A percentile compares a stretch with the other conserved stretches of the same genome.
Conservation (phyloP, 92 coral and sea anemone species). For the Umimayanthus kanabou region DNA sequence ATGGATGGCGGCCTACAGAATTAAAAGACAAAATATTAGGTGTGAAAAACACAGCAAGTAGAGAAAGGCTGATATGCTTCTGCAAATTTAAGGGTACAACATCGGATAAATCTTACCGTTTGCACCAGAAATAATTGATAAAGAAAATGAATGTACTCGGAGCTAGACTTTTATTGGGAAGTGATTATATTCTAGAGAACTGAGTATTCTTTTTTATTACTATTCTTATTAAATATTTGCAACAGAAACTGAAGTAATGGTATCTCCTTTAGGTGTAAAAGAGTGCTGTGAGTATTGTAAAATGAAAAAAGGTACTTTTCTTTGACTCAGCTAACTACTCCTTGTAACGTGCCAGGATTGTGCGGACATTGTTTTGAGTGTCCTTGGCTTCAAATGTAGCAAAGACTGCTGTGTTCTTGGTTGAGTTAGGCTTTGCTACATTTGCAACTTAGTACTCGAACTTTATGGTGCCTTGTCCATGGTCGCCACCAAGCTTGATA, state of each 20-base stretch:
- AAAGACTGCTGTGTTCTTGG: constrained; percentile 41
- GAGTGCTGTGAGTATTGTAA: background rate
- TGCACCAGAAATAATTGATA: background rate
- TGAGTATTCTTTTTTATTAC: no score
- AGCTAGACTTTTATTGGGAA: background rate
- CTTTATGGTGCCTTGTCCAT: constrained; percentile 40
- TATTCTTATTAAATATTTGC: no score
- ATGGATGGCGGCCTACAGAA: constrained; percentile 28
- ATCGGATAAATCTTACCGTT: background rate
- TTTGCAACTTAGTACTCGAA: constrained; percentile 32
- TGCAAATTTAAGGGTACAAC: no score
- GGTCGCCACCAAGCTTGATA: constrained; percentile 39
- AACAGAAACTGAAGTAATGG: background rate
- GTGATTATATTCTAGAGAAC: background rate
- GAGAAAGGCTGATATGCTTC: no score
- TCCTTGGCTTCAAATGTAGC: constrained; percentile 41
- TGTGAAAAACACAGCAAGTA: no score
- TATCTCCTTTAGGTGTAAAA: background rate
- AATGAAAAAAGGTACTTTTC: background rate
- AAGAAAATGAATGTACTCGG: background rate
- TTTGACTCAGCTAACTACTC: constrained; percentile 24
- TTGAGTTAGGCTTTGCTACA: constrained; percentile 24
- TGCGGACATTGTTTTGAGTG: constrained; percentile 27
- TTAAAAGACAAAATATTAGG: background rate
- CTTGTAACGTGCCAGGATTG: background rate